Percentiles rank a stretch among this genome's conserved stretches.
Evolutionary conservation across 2,888 invertebrate genomes (phyloP).

Genomic region (Agapostemon virescens): DNA sequence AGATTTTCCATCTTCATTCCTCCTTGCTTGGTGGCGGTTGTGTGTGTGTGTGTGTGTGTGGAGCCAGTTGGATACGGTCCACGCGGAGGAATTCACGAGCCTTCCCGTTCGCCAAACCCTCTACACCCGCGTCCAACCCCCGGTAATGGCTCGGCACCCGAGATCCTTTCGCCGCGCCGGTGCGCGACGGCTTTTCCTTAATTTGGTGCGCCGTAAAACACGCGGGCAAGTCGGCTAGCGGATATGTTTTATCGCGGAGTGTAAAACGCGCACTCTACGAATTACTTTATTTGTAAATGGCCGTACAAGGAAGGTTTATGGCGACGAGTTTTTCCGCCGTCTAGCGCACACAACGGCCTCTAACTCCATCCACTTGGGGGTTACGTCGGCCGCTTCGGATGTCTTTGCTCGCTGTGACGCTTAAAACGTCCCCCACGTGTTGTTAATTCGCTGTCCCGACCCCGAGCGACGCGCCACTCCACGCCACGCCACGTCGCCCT

Average conservation of each 20-base stretch:
- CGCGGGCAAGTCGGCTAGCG: conserved; percentile 24
- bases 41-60: too few relatives aligned
- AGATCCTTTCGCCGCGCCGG: conserved; percentile 54
- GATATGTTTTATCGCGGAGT: conserved; percentile 51
- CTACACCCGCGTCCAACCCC: conserved; percentile 28
- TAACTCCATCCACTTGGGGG: neutral
- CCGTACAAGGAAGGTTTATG: conserved; percentile 21
- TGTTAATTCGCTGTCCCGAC: neutral
- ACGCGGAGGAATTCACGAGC: conserved; percentile 45
- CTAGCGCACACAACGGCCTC: neutral
- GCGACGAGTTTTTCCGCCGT: conserved; percentile 45
- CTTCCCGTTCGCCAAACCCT: conserved; percentile 32
- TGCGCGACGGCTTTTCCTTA: conserved; percentile 60
- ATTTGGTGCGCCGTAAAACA: conserved; percentile 61
- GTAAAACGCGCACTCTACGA: conserved; percentile 25
- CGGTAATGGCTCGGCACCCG: conserved; percentile 37
- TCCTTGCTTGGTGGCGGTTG: neutral
- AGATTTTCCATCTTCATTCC: conserved; percentile 23
- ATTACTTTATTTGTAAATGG: conserved; percentile 54
- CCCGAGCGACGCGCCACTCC: neutral
- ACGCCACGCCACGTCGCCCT: neutral
- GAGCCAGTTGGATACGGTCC: conserved; percentile 42
- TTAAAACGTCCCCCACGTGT: neutral
- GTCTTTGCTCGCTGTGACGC: neutral
- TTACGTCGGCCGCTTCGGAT: neutral